Evolutionary conservation across 2,888 invertebrate genomes (phyloP).

Genomic region (Acanthosepion lycidas): DNA sequence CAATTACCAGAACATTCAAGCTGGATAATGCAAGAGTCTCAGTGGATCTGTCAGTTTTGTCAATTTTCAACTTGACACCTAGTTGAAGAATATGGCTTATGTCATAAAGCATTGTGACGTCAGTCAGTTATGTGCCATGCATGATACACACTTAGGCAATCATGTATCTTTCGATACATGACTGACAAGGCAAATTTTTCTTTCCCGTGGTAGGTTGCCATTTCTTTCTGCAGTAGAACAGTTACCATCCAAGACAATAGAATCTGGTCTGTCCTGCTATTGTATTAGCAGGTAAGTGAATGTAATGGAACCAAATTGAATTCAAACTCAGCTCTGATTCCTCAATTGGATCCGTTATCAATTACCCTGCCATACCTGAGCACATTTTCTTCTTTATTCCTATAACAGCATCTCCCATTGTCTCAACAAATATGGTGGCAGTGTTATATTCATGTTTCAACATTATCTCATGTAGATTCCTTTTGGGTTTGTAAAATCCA

Average conservation of each 20-base stretch:
- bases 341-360: no score
- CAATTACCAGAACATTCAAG: neutral
- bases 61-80: neutral
- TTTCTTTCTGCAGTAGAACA: no score
- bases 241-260: no score
- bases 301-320: no score
- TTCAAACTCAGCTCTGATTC: no score
- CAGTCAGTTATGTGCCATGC: neutral
- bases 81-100: slow-evolving; percentile 33
- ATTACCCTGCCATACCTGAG: neutral
- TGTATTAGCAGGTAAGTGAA: no score
- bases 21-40: neutral
- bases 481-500: neutral
- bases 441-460: neutral
- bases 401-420: neutral
- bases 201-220: no score
- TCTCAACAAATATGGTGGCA: neutral
- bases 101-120: neutral
- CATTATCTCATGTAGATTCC: neutral
- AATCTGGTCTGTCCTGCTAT: no score
- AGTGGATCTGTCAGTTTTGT: neutral
- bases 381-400: neutral
- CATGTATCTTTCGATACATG: no score
- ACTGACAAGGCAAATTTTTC: no score
- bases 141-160: no score